Percentiles rank a stretch among this genome's conserved stretches.
Evolutionary conservation across 1,140 invertebrate genomes (phyloP).

Genomic region (Drosophila guanche): DNA sequence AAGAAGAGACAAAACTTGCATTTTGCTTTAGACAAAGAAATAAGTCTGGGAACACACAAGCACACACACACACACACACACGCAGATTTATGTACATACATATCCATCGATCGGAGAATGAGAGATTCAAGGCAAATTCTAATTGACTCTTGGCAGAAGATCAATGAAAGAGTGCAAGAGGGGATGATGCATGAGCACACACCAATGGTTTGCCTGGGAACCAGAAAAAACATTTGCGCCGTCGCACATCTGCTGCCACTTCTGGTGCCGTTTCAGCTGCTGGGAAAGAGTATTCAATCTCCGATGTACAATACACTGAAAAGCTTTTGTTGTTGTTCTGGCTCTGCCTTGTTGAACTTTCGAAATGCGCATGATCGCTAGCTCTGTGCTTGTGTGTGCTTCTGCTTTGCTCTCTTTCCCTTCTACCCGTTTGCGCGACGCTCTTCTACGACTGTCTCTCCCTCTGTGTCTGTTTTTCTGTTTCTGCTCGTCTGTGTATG

Average conservation of each 20-base stretch:
- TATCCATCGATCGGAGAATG: conserved; percentile 29
- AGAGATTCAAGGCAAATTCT: conserved; percentile 49
- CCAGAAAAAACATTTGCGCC: too few relatives aligned
- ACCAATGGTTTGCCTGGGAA: too few relatives aligned
- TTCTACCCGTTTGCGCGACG: too few relatives aligned
- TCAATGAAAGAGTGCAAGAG: conserved; percentile 12
- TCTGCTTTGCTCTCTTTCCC: conserved; percentile 8
- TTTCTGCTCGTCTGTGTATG: conserved; percentile 33
- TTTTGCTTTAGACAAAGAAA: conserved; percentile 46
- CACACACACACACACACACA: conserved; percentile 40
- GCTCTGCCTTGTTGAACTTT: conserved; percentile 64
- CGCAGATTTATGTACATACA: conserved; percentile 31
- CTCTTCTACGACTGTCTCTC: not conserved
- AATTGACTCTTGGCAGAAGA: conserved; percentile 46
- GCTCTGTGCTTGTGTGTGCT: not conserved
- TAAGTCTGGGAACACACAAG: conserved; percentile 39
- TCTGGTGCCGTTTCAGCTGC: too few relatives aligned
- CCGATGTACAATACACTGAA: too few relatives aligned
- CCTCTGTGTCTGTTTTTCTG: conserved; percentile 39
- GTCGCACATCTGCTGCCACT: too few relatives aligned
- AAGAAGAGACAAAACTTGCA: conserved; percentile 19
- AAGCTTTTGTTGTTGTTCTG: conserved; percentile 20
- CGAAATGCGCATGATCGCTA: conserved; percentile 66
- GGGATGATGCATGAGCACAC: too few relatives aligned
- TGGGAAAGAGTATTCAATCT: too few relatives aligned